Percentiles rank a stretch among this genome's conserved stretches.
phyloP scores from a whole-genome alignment of 2,797 vertebrate genomes.

The Malacoraja senta region DNA sequence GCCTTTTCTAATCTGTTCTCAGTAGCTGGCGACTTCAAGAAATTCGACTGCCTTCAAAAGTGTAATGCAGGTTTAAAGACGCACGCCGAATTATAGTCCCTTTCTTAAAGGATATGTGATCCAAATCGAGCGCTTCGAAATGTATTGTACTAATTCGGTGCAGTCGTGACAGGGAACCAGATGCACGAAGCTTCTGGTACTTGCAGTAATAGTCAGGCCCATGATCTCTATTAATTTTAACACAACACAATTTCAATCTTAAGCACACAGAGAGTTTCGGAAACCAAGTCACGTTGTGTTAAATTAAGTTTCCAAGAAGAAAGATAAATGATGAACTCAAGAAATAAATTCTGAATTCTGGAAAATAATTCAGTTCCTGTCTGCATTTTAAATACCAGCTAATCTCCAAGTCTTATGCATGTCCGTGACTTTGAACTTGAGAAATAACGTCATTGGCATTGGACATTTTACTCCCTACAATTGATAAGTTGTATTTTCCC shows the following conservation, averaged over 20 bases:
- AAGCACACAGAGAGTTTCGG: not conserved
- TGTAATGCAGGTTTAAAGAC: not conserved
- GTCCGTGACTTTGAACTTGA: slow-evolving; percentile 14
- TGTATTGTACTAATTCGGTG: not conserved
- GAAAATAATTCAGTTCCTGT: too few species aligned
- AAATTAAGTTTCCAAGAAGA: not conserved
- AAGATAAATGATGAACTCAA: not conserved
- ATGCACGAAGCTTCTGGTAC: not conserved
- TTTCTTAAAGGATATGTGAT: not conserved
- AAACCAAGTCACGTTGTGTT: not conserved
- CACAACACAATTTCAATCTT: not conserved
- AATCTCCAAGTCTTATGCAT: not conserved
- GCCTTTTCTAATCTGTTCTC: not conserved
- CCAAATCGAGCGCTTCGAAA: not conserved
- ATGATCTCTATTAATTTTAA: not conserved
- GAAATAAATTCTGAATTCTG: too few species aligned
- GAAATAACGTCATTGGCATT: not conserved
- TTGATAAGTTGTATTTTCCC: not conserved
- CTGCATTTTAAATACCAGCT: not conserved
- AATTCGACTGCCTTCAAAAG: not conserved
- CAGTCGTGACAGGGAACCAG: not conserved
- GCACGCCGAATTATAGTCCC: not conserved
- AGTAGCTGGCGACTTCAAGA: too few species aligned
- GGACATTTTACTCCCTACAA: not conserved
- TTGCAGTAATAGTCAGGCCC: not conserved